Conservation (phyloP, 1,140 invertebrate genomes). For the Drosophila azteca region DNA sequence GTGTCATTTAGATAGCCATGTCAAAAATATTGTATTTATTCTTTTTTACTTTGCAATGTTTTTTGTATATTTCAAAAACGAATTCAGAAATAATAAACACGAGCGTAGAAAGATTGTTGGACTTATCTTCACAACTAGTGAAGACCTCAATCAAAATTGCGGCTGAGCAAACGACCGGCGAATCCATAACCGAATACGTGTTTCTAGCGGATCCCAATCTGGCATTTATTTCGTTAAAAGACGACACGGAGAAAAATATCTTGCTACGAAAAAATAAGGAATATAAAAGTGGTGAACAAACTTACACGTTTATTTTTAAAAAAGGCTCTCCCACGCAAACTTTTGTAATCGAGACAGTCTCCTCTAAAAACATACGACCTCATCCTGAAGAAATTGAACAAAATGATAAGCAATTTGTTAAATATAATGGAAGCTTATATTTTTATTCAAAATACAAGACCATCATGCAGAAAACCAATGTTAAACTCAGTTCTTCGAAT, state of each 20-base stretch:
- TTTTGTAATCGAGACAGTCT: constrained; percentile 90
- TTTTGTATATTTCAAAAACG: background rate
- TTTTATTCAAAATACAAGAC: constrained; percentile 93
- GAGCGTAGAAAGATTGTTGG: constrained; percentile 93
- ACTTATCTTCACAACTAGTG: constrained; percentile 94
- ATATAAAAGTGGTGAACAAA: constrained; percentile 83
- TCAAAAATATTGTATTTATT: too few relatives aligned
- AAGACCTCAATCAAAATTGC: constrained; percentile 92
- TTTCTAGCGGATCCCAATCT: constrained; percentile 88
- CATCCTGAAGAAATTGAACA: constrained; percentile 95
- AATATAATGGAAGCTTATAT: constrained; percentile 93
- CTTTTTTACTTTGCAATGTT: too few relatives aligned
- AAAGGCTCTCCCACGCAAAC: constrained; percentile 84
- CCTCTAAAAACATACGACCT: constrained; percentile 90
- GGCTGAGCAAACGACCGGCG: constrained; percentile 91
- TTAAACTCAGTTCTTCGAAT: constrained; percentile 90
- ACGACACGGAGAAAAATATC: constrained; percentile 87
- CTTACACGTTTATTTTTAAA: constrained; percentile 60
- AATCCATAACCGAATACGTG: constrained; percentile 88
- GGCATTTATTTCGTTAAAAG: constrained; percentile 90
- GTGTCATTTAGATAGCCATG: too few relatives aligned
- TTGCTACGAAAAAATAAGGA: constrained; percentile 84
- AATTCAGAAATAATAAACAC: constrained; percentile 88
- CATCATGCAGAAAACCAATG: constrained; percentile 91
- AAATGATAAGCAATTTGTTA: constrained; percentile 96